phyloP scores from a whole-genome alignment of 2,888 invertebrate genomes.

The Diarsia rubi region DNA sequence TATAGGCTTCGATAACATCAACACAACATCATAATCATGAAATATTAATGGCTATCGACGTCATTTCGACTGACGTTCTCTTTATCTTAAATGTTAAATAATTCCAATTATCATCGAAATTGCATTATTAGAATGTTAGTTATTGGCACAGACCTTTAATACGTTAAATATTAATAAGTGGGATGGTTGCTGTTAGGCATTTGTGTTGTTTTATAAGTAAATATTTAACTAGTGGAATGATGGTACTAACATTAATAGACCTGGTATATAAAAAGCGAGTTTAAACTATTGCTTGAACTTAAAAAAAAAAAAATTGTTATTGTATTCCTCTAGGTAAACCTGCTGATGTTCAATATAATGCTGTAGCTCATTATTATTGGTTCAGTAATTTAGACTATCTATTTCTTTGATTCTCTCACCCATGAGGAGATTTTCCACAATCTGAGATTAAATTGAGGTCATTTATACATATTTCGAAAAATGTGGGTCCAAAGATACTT shows the following conservation, averaged over 20 bases:
- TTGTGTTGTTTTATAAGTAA: constrained; percentile 7
- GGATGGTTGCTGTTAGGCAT: constrained; percentile 2
- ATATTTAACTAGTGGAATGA: constrained; percentile 3
- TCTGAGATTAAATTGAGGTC: too few relatives aligned
- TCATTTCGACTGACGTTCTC: constrained; percentile 47
- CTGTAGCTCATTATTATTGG: not conserved
- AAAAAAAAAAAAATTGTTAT: not conserved
- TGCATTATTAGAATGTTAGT: constrained; percentile 45
- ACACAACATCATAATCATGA: constrained; percentile 31
- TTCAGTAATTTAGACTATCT: not conserved
- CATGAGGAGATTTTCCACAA: too few relatives aligned
- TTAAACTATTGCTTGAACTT: not conserved
- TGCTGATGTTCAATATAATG: too few relatives aligned
- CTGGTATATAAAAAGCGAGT: not conserved
- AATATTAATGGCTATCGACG: constrained; percentile 49
- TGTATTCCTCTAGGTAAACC: not conserved
- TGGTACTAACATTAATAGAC: not conserved
- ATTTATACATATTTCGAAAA: too few relatives aligned
- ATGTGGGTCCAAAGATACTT: too few relatives aligned
- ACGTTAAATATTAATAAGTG: constrained; percentile 28
- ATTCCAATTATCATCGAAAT: constrained; percentile 63
- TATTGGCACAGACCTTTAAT: constrained; percentile 48
- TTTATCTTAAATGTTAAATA: constrained; percentile 55
- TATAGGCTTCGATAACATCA: constrained; percentile 20
- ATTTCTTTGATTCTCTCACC: too few relatives aligned